Evolutionary conservation across 2,888 invertebrate genomes (phyloP), one percentile per base, ranked within the genome.

Genomic region (Brenthis ino): DNA sequence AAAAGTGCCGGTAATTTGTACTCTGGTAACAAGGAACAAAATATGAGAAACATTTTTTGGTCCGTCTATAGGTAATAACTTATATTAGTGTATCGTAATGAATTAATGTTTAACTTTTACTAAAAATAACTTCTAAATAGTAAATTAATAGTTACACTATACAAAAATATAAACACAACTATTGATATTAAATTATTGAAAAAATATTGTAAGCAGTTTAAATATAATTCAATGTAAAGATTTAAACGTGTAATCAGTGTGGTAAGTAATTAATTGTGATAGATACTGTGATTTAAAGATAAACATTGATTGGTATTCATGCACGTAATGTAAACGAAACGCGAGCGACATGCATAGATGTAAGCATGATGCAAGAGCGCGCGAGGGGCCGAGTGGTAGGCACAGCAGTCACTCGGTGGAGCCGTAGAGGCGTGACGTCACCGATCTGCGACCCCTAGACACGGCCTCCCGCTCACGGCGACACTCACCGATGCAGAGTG

Each of bases 401-500:
- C 64, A 71, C 66, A 65, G 69, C 68, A 70, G 70, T 73, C 71
- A 71, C 71, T 71, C 66, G 63, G 68, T 69, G 54, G 67, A 68
- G 69, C 65, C 67, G 68, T 55, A 72, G 71, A 85, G 86, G 64
- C 82, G 83, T 88, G 88, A 89, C 87, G 89, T 89, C 86, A 88
- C 80, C 82, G 77, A 77, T 75, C 80, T 73, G 77, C 78, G 72
- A 75, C 75, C 76, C 79, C 75, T 76, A 79, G 83, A 82, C 80
- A 84, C 83, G 84, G 81, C 85, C 83, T 81, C 83, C 80, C 79
- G 73, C 77, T 75, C 64, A 58, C 56, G 68, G 74, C 74, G 77
- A 82, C 80, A 87, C 92, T 91, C 86, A 89, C 91, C 88, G 89
- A 87, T 76, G 85, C 82, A 78, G 87, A 84, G 80, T 85, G 85